Base-by-base conservation (phyloP, 1,140 invertebrate species). In the Calosoma granatense region DNA sequence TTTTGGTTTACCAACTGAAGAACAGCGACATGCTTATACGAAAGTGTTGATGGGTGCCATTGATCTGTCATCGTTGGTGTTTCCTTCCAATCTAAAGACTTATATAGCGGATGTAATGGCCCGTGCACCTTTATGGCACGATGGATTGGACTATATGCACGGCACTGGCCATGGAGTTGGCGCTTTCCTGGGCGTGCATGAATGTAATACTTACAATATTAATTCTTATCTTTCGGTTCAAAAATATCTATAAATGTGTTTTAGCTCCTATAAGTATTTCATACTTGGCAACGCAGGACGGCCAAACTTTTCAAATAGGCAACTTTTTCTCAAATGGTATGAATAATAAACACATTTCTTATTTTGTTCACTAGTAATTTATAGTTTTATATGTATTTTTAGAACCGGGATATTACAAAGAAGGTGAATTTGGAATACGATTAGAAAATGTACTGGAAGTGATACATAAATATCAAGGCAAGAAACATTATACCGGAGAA, bases 401-500 rank as follows among this genome's bases (percentile, higher is more conserved):
- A 87, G 88, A 88, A 63, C 88, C 89, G 2, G 87, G 86, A 1
- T 90, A 81, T 73, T 90, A 90, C 67, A 86, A 92, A 68, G 81
- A 85, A 63, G 82, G 82, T 11, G 82, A 89, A 58, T 98, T 92
- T 76, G 96, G 96, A 1, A 83, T 97, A 20, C 80, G 93, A 43
- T 78, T 99, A 36, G 94, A 97, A 69, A 97, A 94, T 72, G 79
- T 94, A 39, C 74, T 97, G n/a, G 83, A 94, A 72, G 87, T 96
- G 1, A 72, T 88, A 12, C 77, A 85, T 51, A 81, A 76, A 15
- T 57, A 63, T 30, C 68, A 74, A 11, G 72, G 70, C 58, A 68
- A 73, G 19, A 65, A 71, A 23, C 69, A 76, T 65, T 65, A 65
- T 23, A 71, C 66, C 15, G 77, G 75, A 0, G 69, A 75, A 60